These are phyloP conservation scores for Catharus bicknelli DNA, from an alignment of 2,113 vertebrate genomes.

Conservation along the genomic window DNA sequence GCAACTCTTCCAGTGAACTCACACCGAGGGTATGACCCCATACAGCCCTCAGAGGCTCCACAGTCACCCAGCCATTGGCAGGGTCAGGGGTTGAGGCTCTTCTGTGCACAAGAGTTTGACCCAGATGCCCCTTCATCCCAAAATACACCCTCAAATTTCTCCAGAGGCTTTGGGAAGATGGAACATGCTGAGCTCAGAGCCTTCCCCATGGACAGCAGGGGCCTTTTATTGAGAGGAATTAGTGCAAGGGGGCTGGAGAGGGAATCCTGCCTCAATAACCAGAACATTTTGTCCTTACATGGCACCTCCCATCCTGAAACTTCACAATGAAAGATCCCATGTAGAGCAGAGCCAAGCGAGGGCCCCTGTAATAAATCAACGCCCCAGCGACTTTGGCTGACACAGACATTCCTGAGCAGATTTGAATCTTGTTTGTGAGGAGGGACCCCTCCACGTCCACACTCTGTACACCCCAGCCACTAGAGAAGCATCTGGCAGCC, in stretches of 20 bases:
- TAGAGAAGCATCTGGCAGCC: not conserved
- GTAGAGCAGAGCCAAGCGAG: not conserved
- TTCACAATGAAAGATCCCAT: not conserved
- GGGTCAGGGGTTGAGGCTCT: not conserved
- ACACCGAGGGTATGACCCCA: not conserved
- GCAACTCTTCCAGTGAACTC: not conserved
- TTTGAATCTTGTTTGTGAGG: slow-evolving; percentile 16
- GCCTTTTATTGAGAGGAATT: not conserved
- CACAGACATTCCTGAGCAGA: slow-evolving; percentile 28
- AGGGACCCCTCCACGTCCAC: accelerated
- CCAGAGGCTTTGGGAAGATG: not conserved
- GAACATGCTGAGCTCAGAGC: not conserved
- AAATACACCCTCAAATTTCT: not conserved
- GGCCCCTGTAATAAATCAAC: not conserved
- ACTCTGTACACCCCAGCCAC: not conserved
- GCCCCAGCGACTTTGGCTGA: not conserved
- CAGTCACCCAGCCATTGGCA: not conserved
- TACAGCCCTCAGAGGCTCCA: accelerated
- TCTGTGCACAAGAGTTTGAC: not conserved
- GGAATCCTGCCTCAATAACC: not conserved
- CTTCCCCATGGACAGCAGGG: accelerated
- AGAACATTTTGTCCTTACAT: not conserved
- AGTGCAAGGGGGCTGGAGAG: not conserved
- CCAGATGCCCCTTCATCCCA: accelerated
- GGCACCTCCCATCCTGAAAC: not conserved